Percentiles rank a stretch among this genome's conserved stretches.
These are phyloP conservation scores for Picus viridis DNA, from an alignment of 2,797 vertebrate species.

Conservation along the genomic window DNA sequence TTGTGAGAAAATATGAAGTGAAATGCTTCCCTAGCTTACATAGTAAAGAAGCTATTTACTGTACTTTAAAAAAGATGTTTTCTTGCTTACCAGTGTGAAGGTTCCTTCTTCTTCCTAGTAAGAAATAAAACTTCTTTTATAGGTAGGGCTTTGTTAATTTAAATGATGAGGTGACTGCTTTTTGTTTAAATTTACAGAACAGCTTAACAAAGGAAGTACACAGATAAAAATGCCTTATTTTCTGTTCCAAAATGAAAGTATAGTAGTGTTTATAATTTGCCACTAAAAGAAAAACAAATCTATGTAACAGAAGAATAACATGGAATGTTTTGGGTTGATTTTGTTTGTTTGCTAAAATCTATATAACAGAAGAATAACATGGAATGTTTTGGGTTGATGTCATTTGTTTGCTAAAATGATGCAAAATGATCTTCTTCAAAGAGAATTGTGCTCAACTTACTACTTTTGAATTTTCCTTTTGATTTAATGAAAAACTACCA, in stretches of 20 bases:
- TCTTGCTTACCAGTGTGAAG: neutral
- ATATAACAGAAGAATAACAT: neutral
- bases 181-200: neutral
- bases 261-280: neutral
- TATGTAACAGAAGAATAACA: neutral
- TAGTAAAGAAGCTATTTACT: neutral
- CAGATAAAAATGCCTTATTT: neutral
- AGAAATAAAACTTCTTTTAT: neutral
- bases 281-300: neutral
- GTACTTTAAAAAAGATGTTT: neutral
- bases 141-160: neutral
- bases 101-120: neutral
- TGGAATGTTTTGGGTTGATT: too few relatives aligned
- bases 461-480: neutral
- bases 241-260: neutral
- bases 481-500: neutral
- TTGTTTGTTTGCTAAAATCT: neutral
- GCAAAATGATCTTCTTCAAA: neutral
- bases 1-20: neutral
- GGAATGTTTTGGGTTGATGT: too few relatives aligned
- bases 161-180: neutral
- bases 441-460: neutral
- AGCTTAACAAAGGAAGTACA: neutral
- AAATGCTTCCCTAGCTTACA: conserved; percentile 6
- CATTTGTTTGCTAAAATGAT: neutral